Evolutionary conservation across 2,113 vertebrate species (phyloP).

Genomic region (Narcine bancroftii): DNA sequence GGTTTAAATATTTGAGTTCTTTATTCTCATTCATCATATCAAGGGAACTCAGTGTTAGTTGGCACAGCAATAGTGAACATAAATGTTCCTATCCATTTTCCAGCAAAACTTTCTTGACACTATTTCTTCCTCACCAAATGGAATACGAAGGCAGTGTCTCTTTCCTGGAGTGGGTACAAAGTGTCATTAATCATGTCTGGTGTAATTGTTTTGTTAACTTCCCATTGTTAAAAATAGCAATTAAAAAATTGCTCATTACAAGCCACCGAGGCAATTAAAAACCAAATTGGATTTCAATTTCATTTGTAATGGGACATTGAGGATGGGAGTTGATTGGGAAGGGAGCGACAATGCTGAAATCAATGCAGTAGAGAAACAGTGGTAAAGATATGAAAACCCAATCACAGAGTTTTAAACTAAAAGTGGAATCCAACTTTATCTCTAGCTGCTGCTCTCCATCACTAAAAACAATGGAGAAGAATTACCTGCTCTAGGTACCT

Average conservation of each 20-base stretch:
- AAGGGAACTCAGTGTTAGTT: background rate
- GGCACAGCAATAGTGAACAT: slow-evolving; percentile 20
- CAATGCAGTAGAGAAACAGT: background rate
- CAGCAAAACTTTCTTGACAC: background rate
- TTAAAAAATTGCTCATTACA: background rate
- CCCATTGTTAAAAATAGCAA: background rate
- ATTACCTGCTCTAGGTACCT: too few species aligned
- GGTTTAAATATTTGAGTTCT: slow-evolving; percentile 35
- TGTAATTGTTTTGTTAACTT: background rate
- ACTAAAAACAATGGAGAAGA: too few species aligned
- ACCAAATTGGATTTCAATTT: background rate
- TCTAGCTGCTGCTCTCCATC: too few species aligned
- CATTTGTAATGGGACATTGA: background rate
- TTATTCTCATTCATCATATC: background rate
- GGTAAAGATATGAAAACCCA: background rate
- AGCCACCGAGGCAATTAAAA: background rate
- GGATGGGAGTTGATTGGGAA: background rate
- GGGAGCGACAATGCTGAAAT: background rate
- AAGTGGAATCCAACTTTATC: too few species aligned
- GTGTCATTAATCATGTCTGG: background rate
- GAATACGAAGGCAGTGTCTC: background rate
- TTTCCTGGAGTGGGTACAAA: background rate
- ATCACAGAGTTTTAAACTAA: background rate
- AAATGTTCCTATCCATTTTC: slow-evolving; percentile 26
- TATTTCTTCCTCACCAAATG: background rate